Percentiles rank a stretch among this genome's conserved stretches.
These are phyloP conservation scores for Temnopleurus reevesii DNA, from an alignment of 53 echinoderm and acorn worm genomes.

Conservation along the genomic window DNA sequence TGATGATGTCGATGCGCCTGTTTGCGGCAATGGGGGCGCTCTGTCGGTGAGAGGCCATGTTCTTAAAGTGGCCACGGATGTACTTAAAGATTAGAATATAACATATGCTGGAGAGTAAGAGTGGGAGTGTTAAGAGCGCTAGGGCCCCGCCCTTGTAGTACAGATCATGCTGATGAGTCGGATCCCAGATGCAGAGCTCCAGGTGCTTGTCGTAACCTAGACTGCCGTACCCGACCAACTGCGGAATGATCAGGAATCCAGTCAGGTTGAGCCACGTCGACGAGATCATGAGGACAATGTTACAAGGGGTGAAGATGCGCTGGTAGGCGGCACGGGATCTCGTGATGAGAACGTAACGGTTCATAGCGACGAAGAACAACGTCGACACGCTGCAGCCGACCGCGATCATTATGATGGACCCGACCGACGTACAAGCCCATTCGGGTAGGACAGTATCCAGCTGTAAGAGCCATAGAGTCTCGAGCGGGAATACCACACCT, in stretches of 20 bases:
- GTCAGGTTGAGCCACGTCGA: constrained; percentile 46
- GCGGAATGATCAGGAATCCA: constrained; percentile 32
- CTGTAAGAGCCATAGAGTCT: constrained; percentile 41
- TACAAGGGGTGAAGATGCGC: constrained; percentile 32
- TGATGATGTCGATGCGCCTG: constrained; percentile 44
- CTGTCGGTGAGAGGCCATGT: constrained; percentile 34
- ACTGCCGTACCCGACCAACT: constrained; percentile 3
- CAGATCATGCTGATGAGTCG: constrained; percentile 5
- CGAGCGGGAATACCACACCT: constrained; percentile 13
- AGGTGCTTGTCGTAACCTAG: constrained; percentile 43
- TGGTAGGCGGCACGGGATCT: constrained; percentile 52
- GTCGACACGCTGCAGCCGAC: constrained; percentile 77
- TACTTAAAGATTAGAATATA: constrained; percentile 11
- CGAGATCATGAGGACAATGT: constrained; percentile 29
- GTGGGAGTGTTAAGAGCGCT: constrained; percentile 14
- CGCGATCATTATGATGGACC: constrained; percentile 30
- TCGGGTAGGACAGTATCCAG: background rate
- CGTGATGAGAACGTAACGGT: constrained; percentile 78
- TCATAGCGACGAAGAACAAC: constrained; percentile 76
- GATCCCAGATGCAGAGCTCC: constrained; percentile 53
- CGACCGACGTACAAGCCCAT: constrained; percentile 45
- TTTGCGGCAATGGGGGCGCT: background rate
- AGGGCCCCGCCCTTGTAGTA: constrained; percentile 22
- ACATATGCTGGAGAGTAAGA: constrained; percentile 17
- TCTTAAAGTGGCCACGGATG: constrained; percentile 15